A percentile compares a stretch with the other conserved stretches of the same genome.
Conservation (phyloP, 1,140 invertebrate species). For the Drosophila sturtevanti region DNA sequence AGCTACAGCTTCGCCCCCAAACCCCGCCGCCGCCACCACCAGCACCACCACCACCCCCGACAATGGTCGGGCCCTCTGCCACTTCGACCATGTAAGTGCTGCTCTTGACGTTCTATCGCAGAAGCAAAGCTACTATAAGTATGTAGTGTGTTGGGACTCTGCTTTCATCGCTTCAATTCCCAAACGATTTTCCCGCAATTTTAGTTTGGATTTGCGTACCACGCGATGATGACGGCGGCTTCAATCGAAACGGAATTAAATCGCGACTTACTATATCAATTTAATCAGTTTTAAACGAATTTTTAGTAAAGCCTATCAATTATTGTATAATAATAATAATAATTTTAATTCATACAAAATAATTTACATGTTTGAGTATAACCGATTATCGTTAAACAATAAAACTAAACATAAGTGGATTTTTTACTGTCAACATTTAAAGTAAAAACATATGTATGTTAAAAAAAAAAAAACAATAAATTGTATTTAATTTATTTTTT, state of each 20-base stretch:
- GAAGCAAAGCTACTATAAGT: slow-evolving; percentile 26
- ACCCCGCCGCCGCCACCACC: background rate
- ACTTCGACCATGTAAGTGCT: slow-evolving; percentile 11
- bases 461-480: background rate
- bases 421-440: background rate
- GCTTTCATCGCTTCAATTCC: slow-evolving; percentile 74
- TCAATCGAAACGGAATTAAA: slow-evolving; percentile 67
- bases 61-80: background rate
- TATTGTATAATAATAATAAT: background rate
- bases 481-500: background rate
- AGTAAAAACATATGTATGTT: background rate
- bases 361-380: background rate
- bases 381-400: background rate
- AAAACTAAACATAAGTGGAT: background rate
- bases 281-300: slow-evolving; percentile 14
- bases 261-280: slow-evolving; percentile 16
- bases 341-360: background rate
- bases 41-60: background rate
- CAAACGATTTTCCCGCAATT: slow-evolving; percentile 78
- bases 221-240: slow-evolving; percentile 76
- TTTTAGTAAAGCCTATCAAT: slow-evolving; percentile 1
- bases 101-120: slow-evolving; percentile 49
- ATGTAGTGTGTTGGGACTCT: slow-evolving; percentile 53
- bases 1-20: background rate
- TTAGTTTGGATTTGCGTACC: slow-evolving; percentile 81